Conservation (phyloP, 2,888 invertebrate species). For the Cosmia trapezina region DNA sequence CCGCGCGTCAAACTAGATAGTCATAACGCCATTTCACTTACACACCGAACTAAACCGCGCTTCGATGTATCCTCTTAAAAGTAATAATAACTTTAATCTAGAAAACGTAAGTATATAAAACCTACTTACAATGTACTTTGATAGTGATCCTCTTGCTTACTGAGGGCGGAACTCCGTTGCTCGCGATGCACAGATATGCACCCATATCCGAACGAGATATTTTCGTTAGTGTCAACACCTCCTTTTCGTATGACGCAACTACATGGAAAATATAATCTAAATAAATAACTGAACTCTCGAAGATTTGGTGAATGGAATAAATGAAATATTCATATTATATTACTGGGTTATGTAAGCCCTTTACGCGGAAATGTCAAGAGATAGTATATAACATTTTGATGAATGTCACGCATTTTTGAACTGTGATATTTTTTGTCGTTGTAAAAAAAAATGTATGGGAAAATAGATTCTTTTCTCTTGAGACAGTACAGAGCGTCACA, state of each 20-base stretch:
- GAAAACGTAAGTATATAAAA: neutral
- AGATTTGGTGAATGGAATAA: constrained; percentile 26
- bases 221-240: constrained; percentile 94
- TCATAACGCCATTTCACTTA: too few relatives aligned
- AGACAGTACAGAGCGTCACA: neutral
- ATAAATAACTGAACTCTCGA: constrained; percentile 44
- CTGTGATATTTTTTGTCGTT: neutral
- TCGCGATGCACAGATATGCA: constrained; percentile 96
- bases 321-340: constrained; percentile 51
- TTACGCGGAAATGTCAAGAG: constrained; percentile 34
- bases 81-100: neutral
- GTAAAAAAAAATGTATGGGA: neutral
- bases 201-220: constrained; percentile 97
- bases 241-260: constrained; percentile 94
- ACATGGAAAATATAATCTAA: constrained; percentile 57
- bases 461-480: neutral
- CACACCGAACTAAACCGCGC: too few relatives aligned
- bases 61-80: neutral
- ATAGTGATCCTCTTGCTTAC: constrained; percentile 97
- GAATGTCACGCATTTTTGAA: constrained; percentile 6
- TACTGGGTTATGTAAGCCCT: constrained; percentile 27
- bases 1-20: too few relatives aligned
- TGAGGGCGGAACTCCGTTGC: constrained; percentile 96
- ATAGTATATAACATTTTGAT: constrained; percentile 24
- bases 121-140: constrained; percentile 96